Conservation (phyloP, 1,140 invertebrate species). For the Drosophila arawakana region DNA sequence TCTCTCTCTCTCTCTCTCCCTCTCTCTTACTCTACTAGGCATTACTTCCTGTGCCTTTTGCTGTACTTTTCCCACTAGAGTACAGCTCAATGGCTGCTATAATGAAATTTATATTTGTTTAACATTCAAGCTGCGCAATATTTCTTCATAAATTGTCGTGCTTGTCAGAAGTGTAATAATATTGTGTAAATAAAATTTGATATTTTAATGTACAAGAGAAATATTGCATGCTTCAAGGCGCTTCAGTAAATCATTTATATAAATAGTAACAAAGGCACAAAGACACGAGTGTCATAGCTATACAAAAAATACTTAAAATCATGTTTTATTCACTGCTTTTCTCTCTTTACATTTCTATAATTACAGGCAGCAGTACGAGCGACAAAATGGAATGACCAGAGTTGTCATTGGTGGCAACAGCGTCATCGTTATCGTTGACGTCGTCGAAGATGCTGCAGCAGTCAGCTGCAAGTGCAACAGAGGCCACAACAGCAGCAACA, state of each 20-base stretch:
- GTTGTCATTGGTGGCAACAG: conserved; percentile 38
- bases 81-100: too few species aligned
- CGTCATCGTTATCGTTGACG: conserved; percentile 28
- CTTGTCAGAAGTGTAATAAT: too few species aligned
- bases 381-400: conserved; percentile 66
- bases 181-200: too few species aligned
- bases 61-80: background rate
- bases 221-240: too few species aligned
- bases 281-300: too few species aligned
- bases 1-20: background rate
- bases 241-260: too few species aligned
- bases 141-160: too few species aligned
- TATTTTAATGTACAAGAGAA: too few species aligned
- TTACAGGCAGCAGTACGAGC: conserved; percentile 19
- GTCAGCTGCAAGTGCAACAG: conserved; percentile 47
- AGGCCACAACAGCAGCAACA: conserved; percentile 29
- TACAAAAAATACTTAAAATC: too few species aligned
- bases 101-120: too few species aligned
- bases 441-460: conserved; percentile 69
- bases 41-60: background rate
- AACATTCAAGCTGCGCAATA: too few species aligned
- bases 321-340: background rate
- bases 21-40: background rate
- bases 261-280: too few species aligned
- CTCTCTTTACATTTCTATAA: background rate